Conservation (phyloP, 2,113 vertebrate genomes). For the Mobula birostris region DNA sequence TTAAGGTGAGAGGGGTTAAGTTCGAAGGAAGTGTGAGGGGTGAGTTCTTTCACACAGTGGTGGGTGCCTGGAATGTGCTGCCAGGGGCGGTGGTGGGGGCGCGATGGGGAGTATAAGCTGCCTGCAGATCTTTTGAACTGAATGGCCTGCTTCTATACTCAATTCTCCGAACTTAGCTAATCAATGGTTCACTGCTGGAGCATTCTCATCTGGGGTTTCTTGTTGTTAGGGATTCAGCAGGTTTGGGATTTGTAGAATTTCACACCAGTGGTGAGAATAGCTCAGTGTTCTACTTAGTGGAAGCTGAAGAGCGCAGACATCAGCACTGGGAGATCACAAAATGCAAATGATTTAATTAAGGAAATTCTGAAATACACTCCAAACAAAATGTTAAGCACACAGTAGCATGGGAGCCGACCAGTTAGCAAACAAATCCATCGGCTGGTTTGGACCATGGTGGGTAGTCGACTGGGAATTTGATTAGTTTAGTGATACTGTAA, state of each 20-base stretch:
- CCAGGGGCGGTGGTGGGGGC: too few relatives aligned
- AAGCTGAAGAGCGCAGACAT: neutral
- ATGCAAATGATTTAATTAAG: constrained; percentile 24
- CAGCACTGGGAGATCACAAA: neutral
- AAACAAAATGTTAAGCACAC: neutral
- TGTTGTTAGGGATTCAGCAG: neutral
- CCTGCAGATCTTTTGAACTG: too few relatives aligned
- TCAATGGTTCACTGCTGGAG: neutral
- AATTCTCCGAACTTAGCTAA: too few relatives aligned
- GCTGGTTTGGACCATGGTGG: neutral
- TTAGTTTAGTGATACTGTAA: neutral
- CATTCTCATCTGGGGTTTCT: neutral
- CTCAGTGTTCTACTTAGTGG: neutral
- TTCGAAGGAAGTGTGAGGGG: too few relatives aligned
- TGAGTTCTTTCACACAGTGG: too few relatives aligned
- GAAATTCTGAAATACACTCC: neutral
- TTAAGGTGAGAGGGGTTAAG: too few relatives aligned
- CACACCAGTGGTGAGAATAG: neutral
- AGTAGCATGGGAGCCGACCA: neutral
- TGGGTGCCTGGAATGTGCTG: too few relatives aligned
- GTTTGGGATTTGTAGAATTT: neutral
- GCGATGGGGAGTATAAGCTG: too few relatives aligned
- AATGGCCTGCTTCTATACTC: too few relatives aligned
- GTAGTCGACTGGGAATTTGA: neutral
- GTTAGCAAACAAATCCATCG: neutral